Conservation (phyloP, 2,797 vertebrate species). For the Podargus strigoides region DNA sequence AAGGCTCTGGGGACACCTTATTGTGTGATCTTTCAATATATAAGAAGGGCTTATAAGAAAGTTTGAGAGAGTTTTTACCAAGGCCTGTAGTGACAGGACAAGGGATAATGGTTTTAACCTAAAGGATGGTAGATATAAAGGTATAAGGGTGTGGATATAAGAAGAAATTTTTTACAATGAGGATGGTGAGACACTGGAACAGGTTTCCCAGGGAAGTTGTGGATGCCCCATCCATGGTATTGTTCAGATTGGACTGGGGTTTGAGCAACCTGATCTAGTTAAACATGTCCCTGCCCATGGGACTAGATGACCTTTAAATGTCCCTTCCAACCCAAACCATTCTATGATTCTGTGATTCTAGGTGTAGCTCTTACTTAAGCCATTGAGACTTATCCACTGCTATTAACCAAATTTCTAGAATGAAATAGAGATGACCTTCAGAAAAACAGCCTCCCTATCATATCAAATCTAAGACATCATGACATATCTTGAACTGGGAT, state of each 20-base stretch:
- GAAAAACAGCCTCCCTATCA: not conserved
- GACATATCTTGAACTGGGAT: not conserved
- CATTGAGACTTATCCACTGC: not conserved
- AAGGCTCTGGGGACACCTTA: rapidly evolving
- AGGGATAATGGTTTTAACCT: rapidly evolving
- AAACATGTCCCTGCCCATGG: not conserved
- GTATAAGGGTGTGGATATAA: not conserved
- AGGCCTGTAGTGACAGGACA: not conserved
- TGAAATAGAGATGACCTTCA: not conserved
- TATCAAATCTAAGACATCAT: not conserved
- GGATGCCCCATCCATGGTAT: not conserved
- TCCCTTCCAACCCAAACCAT: not conserved
- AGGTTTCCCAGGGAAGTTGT: not conserved
- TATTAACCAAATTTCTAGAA: not conserved
- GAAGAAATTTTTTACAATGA: not conserved
- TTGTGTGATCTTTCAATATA: rapidly evolving
- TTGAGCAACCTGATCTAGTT: not conserved
- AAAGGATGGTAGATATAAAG: not conserved
- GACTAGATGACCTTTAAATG: not conserved
- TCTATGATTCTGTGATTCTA: not conserved
- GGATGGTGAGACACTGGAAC: not conserved
- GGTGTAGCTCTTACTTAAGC: not conserved
- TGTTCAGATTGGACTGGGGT: not conserved
- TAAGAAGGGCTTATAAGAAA: not conserved
- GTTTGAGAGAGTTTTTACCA: not conserved